Conservation (phyloP, 2,888 invertebrate species). For the Nemotelus nigrinus region DNA sequence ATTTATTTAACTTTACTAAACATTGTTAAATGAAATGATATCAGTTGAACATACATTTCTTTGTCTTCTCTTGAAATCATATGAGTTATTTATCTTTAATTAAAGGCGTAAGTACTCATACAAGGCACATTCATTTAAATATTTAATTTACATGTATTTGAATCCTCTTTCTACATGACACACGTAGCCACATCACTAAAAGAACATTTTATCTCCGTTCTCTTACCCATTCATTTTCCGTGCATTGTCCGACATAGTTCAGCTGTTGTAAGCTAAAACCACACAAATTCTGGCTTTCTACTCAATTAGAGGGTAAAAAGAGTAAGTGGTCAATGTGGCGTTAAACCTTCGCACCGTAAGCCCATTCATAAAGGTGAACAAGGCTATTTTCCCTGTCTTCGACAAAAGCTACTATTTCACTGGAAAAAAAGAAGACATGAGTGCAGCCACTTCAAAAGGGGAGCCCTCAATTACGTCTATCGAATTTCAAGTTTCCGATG, state of each 20-base stretch:
- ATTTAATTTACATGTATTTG: too few relatives aligned
- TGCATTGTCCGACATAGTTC: neutral
- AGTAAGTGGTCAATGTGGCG: neutral
- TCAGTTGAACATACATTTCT: too few relatives aligned
- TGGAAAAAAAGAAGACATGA: neutral
- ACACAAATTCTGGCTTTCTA: neutral
- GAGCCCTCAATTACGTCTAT: neutral
- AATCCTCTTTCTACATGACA: too few relatives aligned
- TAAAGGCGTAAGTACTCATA: too few relatives aligned
- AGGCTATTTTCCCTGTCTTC: neutral
- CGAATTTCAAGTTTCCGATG: neutral
- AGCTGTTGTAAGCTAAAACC: neutral
- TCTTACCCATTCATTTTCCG: too few relatives aligned
- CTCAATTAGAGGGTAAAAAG: neutral
- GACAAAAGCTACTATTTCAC: neutral
- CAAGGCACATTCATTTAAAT: too few relatives aligned
- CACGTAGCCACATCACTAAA: too few relatives aligned
- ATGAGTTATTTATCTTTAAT: too few relatives aligned
- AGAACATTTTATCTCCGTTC: too few relatives aligned
- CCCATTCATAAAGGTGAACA: neutral
- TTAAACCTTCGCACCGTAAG: neutral
- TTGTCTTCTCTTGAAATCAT: too few relatives aligned
- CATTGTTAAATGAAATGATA: too few relatives aligned
- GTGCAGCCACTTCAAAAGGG: neutral
- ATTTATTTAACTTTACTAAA: too few relatives aligned